Evolutionary conservation across 2,113 vertebrate genomes (phyloP).

Genomic region (Laticauda colubrina): DNA sequence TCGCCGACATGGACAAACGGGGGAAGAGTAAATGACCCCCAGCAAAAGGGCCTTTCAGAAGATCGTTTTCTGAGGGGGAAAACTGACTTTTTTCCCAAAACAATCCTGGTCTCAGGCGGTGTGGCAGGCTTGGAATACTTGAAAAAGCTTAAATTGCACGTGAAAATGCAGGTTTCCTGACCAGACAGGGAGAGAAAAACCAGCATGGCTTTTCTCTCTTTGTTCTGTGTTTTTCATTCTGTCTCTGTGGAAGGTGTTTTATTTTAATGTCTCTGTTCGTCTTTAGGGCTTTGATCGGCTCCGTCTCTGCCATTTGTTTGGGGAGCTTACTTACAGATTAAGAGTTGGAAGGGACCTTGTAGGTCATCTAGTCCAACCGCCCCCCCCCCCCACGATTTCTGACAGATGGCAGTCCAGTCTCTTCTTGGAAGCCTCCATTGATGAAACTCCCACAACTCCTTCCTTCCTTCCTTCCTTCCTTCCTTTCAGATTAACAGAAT

Average conservation of each 20-base stretch:
- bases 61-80: neutral
- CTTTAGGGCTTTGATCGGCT: neutral
- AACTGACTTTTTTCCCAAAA: neutral
- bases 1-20: accelerated
- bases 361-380: too few relatives aligned
- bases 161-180: neutral
- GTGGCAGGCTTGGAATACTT: neutral
- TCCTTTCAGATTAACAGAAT: too few relatives aligned
- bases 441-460: too few relatives aligned
- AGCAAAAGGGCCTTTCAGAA: neutral
- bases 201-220: neutral
- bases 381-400: too few relatives aligned
- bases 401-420: too few relatives aligned
- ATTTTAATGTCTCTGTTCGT: neutral
- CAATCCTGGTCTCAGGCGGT: neutral
- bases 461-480: too few relatives aligned
- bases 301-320: too few relatives aligned
- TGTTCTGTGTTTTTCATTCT: neutral
- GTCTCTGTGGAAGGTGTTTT: accelerated
- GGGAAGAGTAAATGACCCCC: neutral
- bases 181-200: neutral
- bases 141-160: neutral
- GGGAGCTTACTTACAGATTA: too few relatives aligned
- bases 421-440: too few relatives aligned
- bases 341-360: too few relatives aligned